Evolutionary conservation across 2,797 vertebrate genomes (phyloP), one percentile per base, ranked within the genome.

Genomic region (Leucoraja ocellata): DNA sequence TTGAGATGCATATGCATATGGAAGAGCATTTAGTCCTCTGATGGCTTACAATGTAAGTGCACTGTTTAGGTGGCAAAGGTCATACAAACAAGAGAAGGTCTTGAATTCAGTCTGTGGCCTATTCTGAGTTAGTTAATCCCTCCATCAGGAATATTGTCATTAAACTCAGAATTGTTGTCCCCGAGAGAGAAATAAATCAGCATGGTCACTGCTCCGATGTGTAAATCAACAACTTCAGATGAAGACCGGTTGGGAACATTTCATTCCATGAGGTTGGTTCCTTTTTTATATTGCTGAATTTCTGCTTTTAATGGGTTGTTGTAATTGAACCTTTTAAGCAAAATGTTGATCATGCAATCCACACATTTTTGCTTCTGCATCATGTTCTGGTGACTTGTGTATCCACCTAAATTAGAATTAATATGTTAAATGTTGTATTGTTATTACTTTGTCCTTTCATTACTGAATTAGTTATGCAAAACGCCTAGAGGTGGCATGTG

Each of bases 61-160:
- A 91, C 39, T 74, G 71, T 74, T 13, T 73, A 11, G 9, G 39
- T 1, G 46, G 71, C 68, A 73, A 74, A 21, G 90, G 90, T 71
- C 39, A 76, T 74, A 76, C 68, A 74, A 54, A 76, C n/a, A 36
- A 58, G 71, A 73, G 90, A 58, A 92, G 90, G 73, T 74, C 36
- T 74, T 25, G 58, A 46, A 71, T 74, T 74, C 68, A 74, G 46
- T 76, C 71, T 13, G 28, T 14, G 71, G 71, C 28, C 90, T 58
- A 71, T 92, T 92, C 90, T 74, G 90, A 74, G 71, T 92, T 92
- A 92, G 71, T 92, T 92, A 58, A 92, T 92, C 71, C 46, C 25
- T 76, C 23, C n/a, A 65, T 21, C 65, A 68, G 84, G 63, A 63
- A 88, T 88, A 88, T 8, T 88, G 63, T n/a, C 65, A 88, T 88